Conservation (phyloP, 1,140 invertebrate species). For the Drosophila bocki region DNA sequence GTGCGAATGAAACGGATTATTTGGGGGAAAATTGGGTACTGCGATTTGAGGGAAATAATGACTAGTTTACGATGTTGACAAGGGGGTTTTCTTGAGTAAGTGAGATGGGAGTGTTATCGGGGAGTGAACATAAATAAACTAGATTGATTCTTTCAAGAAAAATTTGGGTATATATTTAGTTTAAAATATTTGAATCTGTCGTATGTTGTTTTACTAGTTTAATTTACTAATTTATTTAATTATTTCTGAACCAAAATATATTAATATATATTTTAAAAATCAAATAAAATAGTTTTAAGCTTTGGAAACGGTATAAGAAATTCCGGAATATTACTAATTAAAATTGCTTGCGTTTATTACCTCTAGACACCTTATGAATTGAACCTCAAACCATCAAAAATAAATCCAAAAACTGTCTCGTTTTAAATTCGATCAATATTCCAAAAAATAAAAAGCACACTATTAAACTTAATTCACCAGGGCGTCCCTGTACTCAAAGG, state of each 20-base stretch:
- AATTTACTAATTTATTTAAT: not conserved
- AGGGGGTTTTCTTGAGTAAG: not conserved
- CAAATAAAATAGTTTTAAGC: too few relatives aligned
- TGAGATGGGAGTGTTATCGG: not conserved
- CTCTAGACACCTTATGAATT: not conserved
- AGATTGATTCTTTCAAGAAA: not conserved
- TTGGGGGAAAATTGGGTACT: conserved; percentile 4
- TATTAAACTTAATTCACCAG: conserved; percentile 1
- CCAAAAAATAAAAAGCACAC: not conserved
- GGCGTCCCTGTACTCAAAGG: conserved; percentile 12
- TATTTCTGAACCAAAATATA: not conserved
- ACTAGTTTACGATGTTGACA: not conserved
- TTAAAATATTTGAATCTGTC: not conserved
- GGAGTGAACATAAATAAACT: not conserved
- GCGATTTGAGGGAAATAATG: not conserved
- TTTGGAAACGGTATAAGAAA: too few relatives aligned
- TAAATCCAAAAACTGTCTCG: not conserved
- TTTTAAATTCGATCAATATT: conserved; percentile 17
- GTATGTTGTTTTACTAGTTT: not conserved
- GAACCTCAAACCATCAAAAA: not conserved
- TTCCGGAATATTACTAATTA: too few relatives aligned
- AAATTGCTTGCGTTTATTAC: too few relatives aligned
- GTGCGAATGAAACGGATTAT: conserved; percentile 22
- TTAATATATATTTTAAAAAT: not conserved
- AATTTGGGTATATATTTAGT: rapidly evolving